Evolutionary conservation across 2,113 vertebrate genomes (phyloP), one percentile per base, ranked within the genome.

Genomic region (Chloropsis hardwickii): DNA sequence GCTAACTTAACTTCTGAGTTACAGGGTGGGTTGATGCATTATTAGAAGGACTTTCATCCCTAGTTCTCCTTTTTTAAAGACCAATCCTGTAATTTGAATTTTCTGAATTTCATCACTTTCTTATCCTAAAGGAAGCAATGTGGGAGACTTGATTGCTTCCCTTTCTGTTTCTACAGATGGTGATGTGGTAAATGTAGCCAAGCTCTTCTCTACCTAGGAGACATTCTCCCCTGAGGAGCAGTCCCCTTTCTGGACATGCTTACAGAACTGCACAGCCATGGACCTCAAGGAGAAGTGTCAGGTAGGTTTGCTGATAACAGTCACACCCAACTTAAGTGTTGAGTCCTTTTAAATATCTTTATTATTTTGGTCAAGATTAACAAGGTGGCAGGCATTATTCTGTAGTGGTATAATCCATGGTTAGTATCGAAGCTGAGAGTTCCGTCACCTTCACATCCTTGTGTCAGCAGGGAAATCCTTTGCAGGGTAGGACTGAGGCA

Each of bases 251-350:
- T 89, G 98, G 99, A 98, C 97, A 99, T 99, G 99, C 97, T 97
- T 96, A 96, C 95, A 86, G 97, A 95, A 72, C 94, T 22, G 44
- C 83, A 94, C 88, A 94, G 97, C 95, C 97, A 99, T 99, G 99
- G 99, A 99, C 96, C 97, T 96, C 93, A 98, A 98, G 96, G 98
- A 98, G 98, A 99, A 99, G 97, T 98, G 97, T 97, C 98, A 98
- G 98, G 99, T 99, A 98, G 95, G 97, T 91, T 77, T 81, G 13
- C 6, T 77, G 31, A 5, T 33, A 58, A 64, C 23, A 31, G 19
- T 72, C 48, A 33, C 23, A 37, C 39, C 39, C 65, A 42, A 6
- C 13, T 62, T 50, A 13, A 24, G 4, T 39, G 7, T 42, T 47
- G 71, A 90, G 27, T 66, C 31, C 28, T 88, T 86, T 64, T 64